Evolutionary conservation across 2,888 invertebrate genomes (phyloP).

Genomic region (Callyntrura sp.): DNA sequence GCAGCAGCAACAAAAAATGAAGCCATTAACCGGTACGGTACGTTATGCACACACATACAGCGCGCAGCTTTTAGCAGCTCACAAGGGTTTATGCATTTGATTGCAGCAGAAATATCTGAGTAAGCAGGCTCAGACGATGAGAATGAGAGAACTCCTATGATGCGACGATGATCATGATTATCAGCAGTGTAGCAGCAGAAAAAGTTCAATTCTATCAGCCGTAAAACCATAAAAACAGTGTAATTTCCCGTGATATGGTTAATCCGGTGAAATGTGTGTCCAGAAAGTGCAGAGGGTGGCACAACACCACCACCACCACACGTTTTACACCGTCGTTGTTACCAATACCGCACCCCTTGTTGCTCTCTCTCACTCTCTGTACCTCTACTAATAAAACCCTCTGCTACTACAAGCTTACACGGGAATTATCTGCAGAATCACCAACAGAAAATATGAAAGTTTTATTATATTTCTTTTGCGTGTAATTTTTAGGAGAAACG

Average conservation of each 20-base stretch:
- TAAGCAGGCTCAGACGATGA: slow-evolving; percentile 6
- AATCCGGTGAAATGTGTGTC: slow-evolving; percentile 72
- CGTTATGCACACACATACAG: no score
- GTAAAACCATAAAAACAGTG: slow-evolving; percentile 72
- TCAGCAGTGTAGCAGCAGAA: not conserved
- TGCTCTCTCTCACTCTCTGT: not conserved
- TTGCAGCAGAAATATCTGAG: not conserved
- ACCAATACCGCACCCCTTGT: not conserved
- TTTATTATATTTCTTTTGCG: slow-evolving; percentile 4
- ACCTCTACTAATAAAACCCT: slow-evolving; percentile 36
- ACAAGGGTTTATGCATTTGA: not conserved
- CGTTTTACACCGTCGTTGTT: not conserved
- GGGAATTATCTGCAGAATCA: slow-evolving; percentile 19
- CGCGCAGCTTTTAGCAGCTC: no score
- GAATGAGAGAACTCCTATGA: no score
- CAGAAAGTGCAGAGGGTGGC: slow-evolving; percentile 62
- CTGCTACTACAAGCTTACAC: no score
- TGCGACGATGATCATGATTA: slow-evolving; percentile 18
- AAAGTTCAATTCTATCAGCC: slow-evolving; percentile 59
- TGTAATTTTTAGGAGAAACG: slow-evolving; percentile 8
- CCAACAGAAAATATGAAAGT: not conserved
- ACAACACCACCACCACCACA: no score
- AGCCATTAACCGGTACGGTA: slow-evolving; percentile 53
- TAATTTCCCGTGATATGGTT: slow-evolving; percentile 75
- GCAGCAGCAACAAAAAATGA: no score